Evolutionary conservation across 2,113 vertebrate genomes (phyloP).

Genomic region (Chinchilla lanigera): DNA sequence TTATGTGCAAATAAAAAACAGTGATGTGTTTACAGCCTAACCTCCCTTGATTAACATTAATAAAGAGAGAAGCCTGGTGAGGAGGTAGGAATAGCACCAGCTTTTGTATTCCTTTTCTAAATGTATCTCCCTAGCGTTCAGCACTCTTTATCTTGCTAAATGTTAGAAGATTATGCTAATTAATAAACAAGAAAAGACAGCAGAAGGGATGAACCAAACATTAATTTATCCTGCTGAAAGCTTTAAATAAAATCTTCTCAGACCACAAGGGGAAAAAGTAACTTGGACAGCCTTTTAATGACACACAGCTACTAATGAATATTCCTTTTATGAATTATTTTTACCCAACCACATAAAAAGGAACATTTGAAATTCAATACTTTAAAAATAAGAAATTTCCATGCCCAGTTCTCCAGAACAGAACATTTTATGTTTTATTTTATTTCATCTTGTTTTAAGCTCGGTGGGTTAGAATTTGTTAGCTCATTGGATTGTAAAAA

Average conservation of each 20-base stretch:
- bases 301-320: slow-evolving; percentile 35
- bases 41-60: slow-evolving; percentile 47
- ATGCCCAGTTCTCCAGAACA: slow-evolving; percentile 15
- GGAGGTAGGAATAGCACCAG: not conserved
- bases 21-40: not conserved
- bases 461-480: slow-evolving; percentile 77
- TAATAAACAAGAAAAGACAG: slow-evolving; percentile 66
- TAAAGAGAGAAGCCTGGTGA: not conserved
- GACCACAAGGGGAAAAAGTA: slow-evolving; percentile 7
- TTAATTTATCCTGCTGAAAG: slow-evolving; percentile 47
- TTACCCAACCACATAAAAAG: slow-evolving; percentile 53
- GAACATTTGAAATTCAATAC: slow-evolving; percentile 28
- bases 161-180: slow-evolving; percentile 73
- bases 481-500: slow-evolving; percentile 77
- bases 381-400: slow-evolving; percentile 46
- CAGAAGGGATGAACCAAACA: slow-evolving; percentile 60
- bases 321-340: slow-evolving; percentile 61
- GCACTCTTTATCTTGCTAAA: slow-evolving; percentile 61
- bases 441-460: slow-evolving; percentile 77
- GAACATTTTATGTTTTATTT: slow-evolving; percentile 73
- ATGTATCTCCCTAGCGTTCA: slow-evolving; percentile 36
- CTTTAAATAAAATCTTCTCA: slow-evolving; percentile 62
- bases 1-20: not conserved
- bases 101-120: slow-evolving; percentile 47
- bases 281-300: slow-evolving; percentile 39